Conservation (phyloP, 2,113 vertebrate species). For the Dasyornis broadbenti region DNA sequence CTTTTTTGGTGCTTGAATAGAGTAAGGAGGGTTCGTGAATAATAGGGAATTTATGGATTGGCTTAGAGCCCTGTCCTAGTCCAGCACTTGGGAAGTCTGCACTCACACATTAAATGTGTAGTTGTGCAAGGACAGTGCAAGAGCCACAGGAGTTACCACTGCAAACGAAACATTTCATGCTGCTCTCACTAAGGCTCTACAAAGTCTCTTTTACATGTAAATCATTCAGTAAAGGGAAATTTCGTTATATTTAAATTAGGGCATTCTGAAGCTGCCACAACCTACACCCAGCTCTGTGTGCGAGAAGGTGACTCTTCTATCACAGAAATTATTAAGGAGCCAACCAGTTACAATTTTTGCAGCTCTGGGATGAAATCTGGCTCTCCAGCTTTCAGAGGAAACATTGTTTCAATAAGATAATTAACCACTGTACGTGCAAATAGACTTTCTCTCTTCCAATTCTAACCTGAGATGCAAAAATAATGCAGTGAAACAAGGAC, state of each 20-base stretch:
- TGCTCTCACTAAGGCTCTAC: rapidly evolving
- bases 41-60: rapidly evolving
- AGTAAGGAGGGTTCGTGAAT: not conserved
- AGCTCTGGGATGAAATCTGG: not conserved
- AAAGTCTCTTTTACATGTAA: not conserved
- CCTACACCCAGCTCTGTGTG: not conserved
- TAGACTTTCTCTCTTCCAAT: not conserved
- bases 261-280: not conserved
- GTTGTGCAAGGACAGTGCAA: rapidly evolving
- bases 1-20: not conserved
- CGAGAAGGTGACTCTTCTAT: not conserved
- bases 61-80: not conserved
- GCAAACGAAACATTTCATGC: rapidly evolving
- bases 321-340: rapidly evolving
- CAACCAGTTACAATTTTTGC: not conserved
- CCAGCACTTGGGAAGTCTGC: rapidly evolving
- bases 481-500: not conserved
- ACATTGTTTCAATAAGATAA: rapidly evolving
- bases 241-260: not conserved
- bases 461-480: not conserved
- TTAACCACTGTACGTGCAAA: rapidly evolving
- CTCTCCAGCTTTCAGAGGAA: not conserved
- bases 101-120: rapidly evolving
- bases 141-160: rapidly evolving
- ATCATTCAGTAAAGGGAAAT: not conserved